These are phyloP conservation scores for Anguilla marmorata DNA, from an alignment of 2,797 vertebrate genomes.

Conservation along the genomic window DNA sequence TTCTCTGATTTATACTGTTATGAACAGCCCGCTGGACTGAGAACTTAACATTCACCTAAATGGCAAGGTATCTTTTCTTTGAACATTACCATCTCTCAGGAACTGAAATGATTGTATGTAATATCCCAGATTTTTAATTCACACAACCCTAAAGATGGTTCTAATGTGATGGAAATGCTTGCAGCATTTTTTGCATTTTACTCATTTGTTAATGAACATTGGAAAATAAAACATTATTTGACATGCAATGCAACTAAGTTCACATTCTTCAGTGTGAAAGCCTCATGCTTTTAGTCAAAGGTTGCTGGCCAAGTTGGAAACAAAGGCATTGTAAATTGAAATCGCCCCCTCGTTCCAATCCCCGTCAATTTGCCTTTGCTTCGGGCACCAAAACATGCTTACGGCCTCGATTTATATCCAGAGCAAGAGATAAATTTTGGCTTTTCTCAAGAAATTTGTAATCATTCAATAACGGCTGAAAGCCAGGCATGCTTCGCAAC, in stretches of 20 bases:
- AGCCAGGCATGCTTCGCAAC: background rate
- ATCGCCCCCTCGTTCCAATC: background rate
- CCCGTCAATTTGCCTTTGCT: background rate
- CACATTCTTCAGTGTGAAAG: background rate
- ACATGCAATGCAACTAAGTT: background rate
- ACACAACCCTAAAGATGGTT: background rate
- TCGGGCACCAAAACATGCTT: background rate
- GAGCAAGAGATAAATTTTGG: background rate
- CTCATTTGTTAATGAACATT: background rate
- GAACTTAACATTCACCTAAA: background rate
- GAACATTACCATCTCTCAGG: background rate
- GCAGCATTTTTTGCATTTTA: background rate
- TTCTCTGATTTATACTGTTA: background rate
- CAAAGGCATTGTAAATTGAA: background rate
- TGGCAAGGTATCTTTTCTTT: background rate
- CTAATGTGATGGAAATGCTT: background rate
- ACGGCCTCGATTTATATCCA: background rate
- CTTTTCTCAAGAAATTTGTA: conserved; percentile 17
- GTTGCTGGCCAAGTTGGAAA: background rate
- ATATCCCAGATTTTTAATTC: background rate
- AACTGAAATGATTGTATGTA: background rate
- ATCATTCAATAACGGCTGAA: background rate
- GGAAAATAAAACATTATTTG: background rate
- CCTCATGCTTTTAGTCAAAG: background rate
- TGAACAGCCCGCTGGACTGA: background rate